Evolutionary conservation across 2,113 vertebrate species (phyloP).

Genomic region (Hiodon alosoides): DNA sequence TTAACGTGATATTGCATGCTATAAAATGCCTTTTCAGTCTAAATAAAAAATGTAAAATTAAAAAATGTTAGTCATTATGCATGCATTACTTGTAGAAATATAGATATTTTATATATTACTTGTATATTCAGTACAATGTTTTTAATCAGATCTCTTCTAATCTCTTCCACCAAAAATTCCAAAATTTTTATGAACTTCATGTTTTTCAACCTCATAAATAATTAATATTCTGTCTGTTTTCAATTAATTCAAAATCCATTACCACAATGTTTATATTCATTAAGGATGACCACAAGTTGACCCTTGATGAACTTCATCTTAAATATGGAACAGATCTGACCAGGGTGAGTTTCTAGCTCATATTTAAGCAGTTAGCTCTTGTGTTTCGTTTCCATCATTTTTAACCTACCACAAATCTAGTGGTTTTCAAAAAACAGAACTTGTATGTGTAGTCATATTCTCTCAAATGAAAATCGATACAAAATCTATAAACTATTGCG

Average conservation of each 20-base stretch:
- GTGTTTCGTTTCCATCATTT: neutral
- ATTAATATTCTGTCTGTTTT: neutral
- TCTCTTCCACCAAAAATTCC: neutral
- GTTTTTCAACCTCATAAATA: neutral
- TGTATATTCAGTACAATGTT: neutral
- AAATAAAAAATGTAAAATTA: neutral
- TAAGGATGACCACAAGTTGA: conserved; percentile 95
- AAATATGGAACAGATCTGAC: conserved; percentile 91
- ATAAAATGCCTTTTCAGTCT: neutral
- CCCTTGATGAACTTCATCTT: conserved; percentile 85
- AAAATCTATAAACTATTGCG: no score
- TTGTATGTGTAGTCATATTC: no score
- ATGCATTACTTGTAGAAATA: neutral
- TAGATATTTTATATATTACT: neutral
- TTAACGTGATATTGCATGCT: no score
- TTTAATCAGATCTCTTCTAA: neutral
- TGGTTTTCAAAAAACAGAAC: no score
- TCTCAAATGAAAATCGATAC: no score
- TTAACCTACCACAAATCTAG: no score
- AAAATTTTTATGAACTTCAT: no score
- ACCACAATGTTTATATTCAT: conserved; percentile 11
- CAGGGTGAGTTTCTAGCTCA: conserved; percentile 63
- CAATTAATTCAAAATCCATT: neutral
- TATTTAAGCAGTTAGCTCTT: neutral
- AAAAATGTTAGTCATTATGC: neutral